Conservation (phyloP, 2,113 vertebrate genomes). For the Felis chaus region DNA sequence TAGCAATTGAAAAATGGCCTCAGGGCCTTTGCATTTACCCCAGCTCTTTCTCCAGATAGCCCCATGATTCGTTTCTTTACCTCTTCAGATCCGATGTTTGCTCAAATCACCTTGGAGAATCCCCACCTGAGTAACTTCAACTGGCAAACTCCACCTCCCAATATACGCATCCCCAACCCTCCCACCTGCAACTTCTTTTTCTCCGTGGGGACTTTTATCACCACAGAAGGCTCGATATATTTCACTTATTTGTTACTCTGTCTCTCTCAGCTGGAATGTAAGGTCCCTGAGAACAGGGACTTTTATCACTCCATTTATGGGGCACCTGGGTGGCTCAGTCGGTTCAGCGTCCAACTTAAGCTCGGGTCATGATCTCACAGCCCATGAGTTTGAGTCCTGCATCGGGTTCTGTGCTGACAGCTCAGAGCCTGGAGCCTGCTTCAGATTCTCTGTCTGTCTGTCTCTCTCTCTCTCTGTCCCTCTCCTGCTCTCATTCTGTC, state of each 20-base stretch:
- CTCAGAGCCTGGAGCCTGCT: no score
- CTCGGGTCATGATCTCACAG: no score
- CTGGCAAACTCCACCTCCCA: not conserved
- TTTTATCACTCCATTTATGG: accelerated
- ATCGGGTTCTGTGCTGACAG: no score
- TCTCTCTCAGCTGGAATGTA: not conserved
- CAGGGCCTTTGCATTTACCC: not conserved
- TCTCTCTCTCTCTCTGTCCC: no score
- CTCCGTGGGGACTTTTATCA: not conserved
- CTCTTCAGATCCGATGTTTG: not conserved
- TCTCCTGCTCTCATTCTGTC: no score
- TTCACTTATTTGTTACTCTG: not conserved
- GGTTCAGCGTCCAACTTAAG: no score
- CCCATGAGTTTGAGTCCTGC: no score
- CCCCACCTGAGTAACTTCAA: not conserved
- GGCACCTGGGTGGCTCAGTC: no score
- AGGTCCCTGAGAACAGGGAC: not conserved
- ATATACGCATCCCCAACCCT: no score
- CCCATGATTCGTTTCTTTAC: not conserved
- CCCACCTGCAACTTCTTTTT: not conserved
- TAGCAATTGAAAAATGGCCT: not conserved
- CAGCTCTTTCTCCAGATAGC: not conserved
- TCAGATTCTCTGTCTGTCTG: no score
- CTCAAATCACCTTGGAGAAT: not conserved
- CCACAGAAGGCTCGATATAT: not conserved